Conservation (phyloP, 2,113 vertebrate species). For the Centropristis striata region DNA sequence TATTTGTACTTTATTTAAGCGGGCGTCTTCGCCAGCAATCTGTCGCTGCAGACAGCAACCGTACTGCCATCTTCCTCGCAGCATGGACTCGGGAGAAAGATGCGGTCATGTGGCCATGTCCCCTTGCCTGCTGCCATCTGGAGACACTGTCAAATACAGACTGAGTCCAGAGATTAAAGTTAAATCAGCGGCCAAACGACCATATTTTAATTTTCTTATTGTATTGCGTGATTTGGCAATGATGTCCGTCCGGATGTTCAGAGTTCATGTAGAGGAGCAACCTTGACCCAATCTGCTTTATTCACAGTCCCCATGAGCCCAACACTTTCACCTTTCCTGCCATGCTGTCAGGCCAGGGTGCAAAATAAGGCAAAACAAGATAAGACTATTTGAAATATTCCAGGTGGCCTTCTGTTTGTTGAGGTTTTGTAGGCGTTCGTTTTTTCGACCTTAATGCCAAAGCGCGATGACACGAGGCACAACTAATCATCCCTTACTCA, state of each 20-base stretch:
- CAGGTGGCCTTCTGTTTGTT: slow-evolving; percentile 43
- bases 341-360: slow-evolving; percentile 25
- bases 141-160: slow-evolving; percentile 72
- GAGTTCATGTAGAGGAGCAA: slow-evolving; percentile 59
- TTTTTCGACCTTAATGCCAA: slow-evolving; percentile 36
- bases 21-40: slow-evolving; percentile 48
- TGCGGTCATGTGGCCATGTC: slow-evolving; percentile 65
- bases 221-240: slow-evolving; percentile 20
- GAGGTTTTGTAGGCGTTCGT: slow-evolving; percentile 37
- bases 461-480: slow-evolving; percentile 12
- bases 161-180: slow-evolving; percentile 47
- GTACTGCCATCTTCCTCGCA: slow-evolving; percentile 52
- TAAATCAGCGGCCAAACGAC: slow-evolving; percentile 56
- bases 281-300: slow-evolving; percentile 68
- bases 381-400: slow-evolving; percentile 35
- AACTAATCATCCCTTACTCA: slow-evolving; percentile 43
- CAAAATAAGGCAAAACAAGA: slow-evolving; percentile 25
- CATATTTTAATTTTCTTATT: slow-evolving; percentile 46
- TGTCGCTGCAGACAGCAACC: slow-evolving; percentile 62
- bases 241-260: slow-evolving; percentile 64
- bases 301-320: slow-evolving; percentile 34
- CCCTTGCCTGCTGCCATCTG: slow-evolving; percentile 77
- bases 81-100: slow-evolving; percentile 29
- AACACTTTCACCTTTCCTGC: slow-evolving; percentile 58
- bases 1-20: slow-evolving; percentile 53